phyloP scores from a whole-genome alignment of 2,797 vertebrate genomes.

The Cyprinodon diabolis region DNA sequence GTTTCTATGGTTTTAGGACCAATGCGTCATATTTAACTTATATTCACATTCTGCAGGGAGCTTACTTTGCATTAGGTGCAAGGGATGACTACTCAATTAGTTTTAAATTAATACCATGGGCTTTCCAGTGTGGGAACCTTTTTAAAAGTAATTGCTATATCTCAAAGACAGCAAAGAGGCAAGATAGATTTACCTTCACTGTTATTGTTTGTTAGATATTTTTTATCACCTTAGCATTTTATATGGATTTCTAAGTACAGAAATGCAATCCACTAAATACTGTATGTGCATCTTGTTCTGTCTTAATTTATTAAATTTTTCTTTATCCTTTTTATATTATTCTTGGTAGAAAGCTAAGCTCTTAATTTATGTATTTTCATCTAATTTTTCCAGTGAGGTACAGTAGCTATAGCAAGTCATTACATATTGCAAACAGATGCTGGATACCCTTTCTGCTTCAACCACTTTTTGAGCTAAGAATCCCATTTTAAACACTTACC shows the following conservation, averaged over 20 bases:
- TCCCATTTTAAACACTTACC: too few relatives aligned
- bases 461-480: too few relatives aligned
- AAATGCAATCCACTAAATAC: conserved; percentile 24
- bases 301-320: not conserved
- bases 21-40: conserved; percentile 37
- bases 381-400: too few relatives aligned
- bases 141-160: conserved; percentile 54
- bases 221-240: conserved; percentile 3
- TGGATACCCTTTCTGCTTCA: too few relatives aligned
- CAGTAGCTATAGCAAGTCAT: too few relatives aligned
- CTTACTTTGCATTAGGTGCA: conserved; percentile 11
- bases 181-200: conserved; percentile 24
- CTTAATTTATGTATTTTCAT: too few relatives aligned
- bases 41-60: conserved; percentile 42
- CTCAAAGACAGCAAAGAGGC: conserved; percentile 24
- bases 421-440: too few relatives aligned
- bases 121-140: conserved; percentile 26
- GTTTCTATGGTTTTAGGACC: conserved; percentile 30
- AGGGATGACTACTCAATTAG: conserved; percentile 56
- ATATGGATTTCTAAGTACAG: conserved; percentile 7
- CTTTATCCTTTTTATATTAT: conserved; percentile 2
- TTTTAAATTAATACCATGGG: conserved; percentile 52
- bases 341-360: conserved; percentile 4
- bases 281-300: conserved; percentile 3
- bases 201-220: conserved; percentile 32